A percentile compares a stretch with the other conserved stretches of the same genome.
These are phyloP conservation scores for Polyergus mexicanus DNA, from an alignment of 1,140 invertebrate species.

Conservation along the genomic window DNA sequence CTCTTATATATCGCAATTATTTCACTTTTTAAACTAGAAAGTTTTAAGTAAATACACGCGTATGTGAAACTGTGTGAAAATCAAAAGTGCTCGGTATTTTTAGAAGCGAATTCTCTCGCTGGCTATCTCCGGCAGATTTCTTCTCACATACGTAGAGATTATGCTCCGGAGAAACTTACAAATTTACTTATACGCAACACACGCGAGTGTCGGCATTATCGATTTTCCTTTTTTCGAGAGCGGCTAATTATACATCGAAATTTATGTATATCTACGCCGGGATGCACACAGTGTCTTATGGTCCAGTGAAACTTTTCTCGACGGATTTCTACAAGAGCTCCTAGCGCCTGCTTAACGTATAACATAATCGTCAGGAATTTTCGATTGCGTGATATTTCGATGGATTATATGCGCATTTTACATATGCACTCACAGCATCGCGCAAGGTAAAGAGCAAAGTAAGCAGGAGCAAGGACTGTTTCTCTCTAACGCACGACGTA, in stretches of 20 bases:
- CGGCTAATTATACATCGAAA: constrained; percentile 31
- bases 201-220: background rate
- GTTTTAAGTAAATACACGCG: background rate
- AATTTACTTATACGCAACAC: background rate
- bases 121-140: background rate
- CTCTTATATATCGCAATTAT: background rate
- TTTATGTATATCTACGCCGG: background rate
- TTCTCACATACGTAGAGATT: background rate
- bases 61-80: background rate
- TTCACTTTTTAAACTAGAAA: background rate
- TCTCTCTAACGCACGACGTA: background rate
- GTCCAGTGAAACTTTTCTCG: constrained; percentile 40
- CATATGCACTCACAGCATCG: background rate
- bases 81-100: background rate
- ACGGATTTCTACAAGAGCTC: constrained; percentile 30
- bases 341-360: constrained; percentile 14
- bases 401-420: background rate
- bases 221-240: constrained; percentile 3
- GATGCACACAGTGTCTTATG: constrained; percentile 19
- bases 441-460: background rate
- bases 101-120: background rate
- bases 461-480: background rate
- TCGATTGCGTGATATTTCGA: constrained; percentile 7
- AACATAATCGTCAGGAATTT: background rate
- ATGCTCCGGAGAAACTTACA: background rate